Evolutionary conservation across 2,797 vertebrate genomes (phyloP).

Genomic region (Oryzias dopingdopingensis): DNA sequence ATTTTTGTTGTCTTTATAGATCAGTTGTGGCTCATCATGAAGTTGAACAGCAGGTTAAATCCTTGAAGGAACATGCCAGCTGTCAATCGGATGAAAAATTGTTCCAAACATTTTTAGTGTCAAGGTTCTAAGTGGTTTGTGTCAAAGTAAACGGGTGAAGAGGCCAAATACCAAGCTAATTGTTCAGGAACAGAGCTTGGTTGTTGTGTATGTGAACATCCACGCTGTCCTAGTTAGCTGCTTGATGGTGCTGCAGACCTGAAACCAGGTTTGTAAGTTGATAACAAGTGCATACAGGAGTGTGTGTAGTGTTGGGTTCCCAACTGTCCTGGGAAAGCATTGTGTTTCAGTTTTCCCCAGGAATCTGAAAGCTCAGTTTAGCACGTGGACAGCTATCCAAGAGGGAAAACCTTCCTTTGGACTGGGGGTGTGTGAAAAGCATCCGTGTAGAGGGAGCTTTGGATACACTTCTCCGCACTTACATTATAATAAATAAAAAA

Average conservation of each 20-base stretch:
- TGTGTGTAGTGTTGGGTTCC: slow-evolving; percentile 60
- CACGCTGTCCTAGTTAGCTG: slow-evolving; percentile 10
- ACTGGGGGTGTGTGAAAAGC: slow-evolving; percentile 8
- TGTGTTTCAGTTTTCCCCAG: slow-evolving; percentile 51
- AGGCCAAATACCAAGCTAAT: slow-evolving; percentile 31
- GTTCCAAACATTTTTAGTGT: background rate
- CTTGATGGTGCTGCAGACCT: slow-evolving; percentile 22
- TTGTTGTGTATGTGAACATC: slow-evolving; percentile 2
- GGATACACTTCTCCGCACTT: slow-evolving; percentile 29
- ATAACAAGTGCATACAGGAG: slow-evolving; percentile 39
- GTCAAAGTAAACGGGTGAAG: slow-evolving; percentile 23
- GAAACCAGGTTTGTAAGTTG: slow-evolving; percentile 41
- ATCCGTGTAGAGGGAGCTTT: slow-evolving; percentile 13
- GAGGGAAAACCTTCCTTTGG: slow-evolving; percentile 54
- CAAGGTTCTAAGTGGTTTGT: background rate
- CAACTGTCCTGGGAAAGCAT: slow-evolving; percentile 53
- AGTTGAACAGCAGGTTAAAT: slow-evolving; percentile 33
- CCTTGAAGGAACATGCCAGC: slow-evolving; percentile 29
- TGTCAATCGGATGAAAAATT: slow-evolving; percentile 44
- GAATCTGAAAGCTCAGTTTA: slow-evolving; percentile 44
- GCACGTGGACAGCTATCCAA: slow-evolving; percentile 37
- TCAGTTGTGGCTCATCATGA: slow-evolving; percentile 23
- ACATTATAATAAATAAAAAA: too few relatives aligned
- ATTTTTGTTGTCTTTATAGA: background rate
- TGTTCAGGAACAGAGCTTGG: slow-evolving; percentile 14